Base-by-base conservation (phyloP, 2,797 vertebrate species). In the Sebastolobus altivelis region DNA sequence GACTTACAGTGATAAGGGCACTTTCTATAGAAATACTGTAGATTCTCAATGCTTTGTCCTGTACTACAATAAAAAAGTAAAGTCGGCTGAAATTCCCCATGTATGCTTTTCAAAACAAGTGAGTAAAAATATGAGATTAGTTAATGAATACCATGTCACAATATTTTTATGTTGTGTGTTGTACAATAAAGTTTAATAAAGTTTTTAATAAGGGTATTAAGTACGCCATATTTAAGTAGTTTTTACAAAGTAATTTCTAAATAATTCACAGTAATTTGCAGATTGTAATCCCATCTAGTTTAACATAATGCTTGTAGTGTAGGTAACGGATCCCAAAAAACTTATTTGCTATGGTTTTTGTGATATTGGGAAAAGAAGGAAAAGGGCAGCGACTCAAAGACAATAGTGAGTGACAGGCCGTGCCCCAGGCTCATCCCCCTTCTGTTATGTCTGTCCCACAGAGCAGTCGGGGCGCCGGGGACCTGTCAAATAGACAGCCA, bases 401-500 rank as follows among this genome's bases (percentile, higher is more conserved):
- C 84, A 89, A 84, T 13, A 38, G 65, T 95, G 95, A 95, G 79
- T 95, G 96, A 91, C 92, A 82, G 84, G 83, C 49, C 33, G 27
- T 82, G 90, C 70, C 89, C 93, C 85, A 10, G 55, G 56, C 80
- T 91, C 87, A 88, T 25, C 25, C 86, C 93, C 92, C 82, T 46
- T 80, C 92, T 93, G 85, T 93, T 93, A 85, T 56, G 70, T 86
- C 70, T 81, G 75, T 87, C 87, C 88, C 88, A 76, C 60, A 46
- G 87, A 85, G 87, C 85, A 79, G 46, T 35, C 38, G 9, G 75
- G 83, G 77, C 81, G 68, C 79, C 16, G 12, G 83, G 90, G 84
- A 72, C 81, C 91, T 87, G 93, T 95, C 94, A 94, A 67, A 76
- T n/a, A 89, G 81, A 88, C 87, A 87, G 86, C 65, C 72, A 25